phyloP scores from a whole-genome alignment of 2,113 vertebrate species.

The Tympanuchus pallidicinctus region DNA sequence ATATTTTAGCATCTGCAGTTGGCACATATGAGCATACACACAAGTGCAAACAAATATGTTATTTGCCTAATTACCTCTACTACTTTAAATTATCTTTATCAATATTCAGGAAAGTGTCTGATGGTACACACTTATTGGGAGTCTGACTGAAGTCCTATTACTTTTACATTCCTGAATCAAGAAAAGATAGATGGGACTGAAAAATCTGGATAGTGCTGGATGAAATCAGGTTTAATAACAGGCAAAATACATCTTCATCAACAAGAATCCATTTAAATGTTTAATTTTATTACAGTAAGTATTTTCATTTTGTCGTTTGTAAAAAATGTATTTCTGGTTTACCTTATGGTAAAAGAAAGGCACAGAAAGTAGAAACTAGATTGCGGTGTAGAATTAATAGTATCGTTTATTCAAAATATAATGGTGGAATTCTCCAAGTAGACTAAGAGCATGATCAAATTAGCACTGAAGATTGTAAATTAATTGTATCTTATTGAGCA shows the following conservation, averaged over 20 bases:
- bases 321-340: background rate
- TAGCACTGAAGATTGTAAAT: background rate
- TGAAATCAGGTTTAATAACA: background rate
- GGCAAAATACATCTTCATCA: background rate
- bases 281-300: background rate
- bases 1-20: background rate
- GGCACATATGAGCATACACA: background rate
- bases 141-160: background rate
- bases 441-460: background rate
- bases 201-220: background rate
- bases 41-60: background rate
- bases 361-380: background rate
- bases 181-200: background rate
- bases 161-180: background rate
- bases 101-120: background rate
- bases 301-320: background rate
- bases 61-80: background rate
- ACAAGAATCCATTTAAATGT: background rate
- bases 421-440: background rate
- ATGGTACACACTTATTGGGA: background rate
- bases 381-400: background rate
- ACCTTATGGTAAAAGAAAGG: background rate
- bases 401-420: background rate
- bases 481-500: background rate
- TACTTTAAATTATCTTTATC: background rate